Conservation (phyloP, 2,888 invertebrate species). For the Subacronicta megacephala region DNA sequence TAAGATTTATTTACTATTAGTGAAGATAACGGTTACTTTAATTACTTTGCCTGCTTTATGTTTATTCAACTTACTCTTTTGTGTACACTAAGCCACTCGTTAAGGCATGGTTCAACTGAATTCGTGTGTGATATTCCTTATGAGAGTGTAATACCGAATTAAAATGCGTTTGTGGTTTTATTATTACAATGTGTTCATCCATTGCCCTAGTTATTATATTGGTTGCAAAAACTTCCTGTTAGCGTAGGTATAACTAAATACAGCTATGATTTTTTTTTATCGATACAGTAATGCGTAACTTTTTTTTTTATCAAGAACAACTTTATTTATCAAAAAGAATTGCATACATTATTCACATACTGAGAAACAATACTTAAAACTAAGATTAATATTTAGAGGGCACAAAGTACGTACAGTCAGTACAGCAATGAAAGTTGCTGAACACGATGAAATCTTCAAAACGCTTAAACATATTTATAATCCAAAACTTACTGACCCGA, state of each 20-base stretch:
- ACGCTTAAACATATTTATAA: no score
- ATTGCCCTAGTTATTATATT: conserved; percentile 59
- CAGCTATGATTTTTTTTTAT: no score
- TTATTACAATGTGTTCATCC: conserved; percentile 34
- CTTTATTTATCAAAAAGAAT: no score
- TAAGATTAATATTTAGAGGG: no score
- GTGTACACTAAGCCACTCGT: conserved; percentile 60
- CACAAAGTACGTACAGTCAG: no score
- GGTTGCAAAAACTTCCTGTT: conserved; percentile 62
- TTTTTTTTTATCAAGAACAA: background rate
- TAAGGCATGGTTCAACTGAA: conserved; percentile 48
- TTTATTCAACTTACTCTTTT: conserved; percentile 65
- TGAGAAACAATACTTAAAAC: no score
- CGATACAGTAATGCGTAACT: conserved; percentile 4
- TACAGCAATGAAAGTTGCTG: no score
- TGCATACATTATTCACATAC: no score
- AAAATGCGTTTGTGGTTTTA: conserved; percentile 32
- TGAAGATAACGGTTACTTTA: conserved; percentile 79
- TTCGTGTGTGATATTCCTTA: conserved; percentile 35
- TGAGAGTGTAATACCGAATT: conserved; percentile 14
- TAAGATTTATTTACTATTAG: conserved; percentile 76
- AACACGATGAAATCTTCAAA: no score
- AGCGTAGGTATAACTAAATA: conserved; percentile 59
- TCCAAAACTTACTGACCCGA: no score
- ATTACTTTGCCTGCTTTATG: conserved; percentile 77